Percentiles rank a stretch among this genome's conserved stretches.
These are phyloP conservation scores for Leptarthrus brevirostris DNA, from an alignment of 2,888 invertebrate species.

Conservation along the genomic window DNA sequence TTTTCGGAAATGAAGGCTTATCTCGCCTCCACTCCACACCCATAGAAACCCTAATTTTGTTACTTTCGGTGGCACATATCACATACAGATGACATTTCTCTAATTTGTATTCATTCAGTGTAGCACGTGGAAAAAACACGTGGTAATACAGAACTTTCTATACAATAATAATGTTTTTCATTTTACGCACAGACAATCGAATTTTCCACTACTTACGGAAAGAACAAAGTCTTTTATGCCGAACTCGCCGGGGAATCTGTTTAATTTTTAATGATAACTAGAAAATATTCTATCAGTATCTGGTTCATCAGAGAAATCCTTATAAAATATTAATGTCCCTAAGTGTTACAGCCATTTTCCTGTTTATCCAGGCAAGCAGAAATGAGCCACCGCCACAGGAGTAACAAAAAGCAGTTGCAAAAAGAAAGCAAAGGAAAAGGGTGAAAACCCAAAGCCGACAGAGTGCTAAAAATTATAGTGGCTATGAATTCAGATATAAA, in stretches of 20 bases:
- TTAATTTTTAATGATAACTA: slow-evolving; percentile 32
- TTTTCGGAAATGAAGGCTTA: too few species aligned
- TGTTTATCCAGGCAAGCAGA: background rate
- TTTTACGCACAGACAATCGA: too few species aligned
- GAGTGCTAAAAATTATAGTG: slow-evolving; percentile 31
- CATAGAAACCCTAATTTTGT: too few species aligned
- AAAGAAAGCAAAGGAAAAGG: slow-evolving; percentile 16
- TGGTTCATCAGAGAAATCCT: slow-evolving; percentile 14
- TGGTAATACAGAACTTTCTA: too few species aligned
- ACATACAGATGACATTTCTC: too few species aligned
- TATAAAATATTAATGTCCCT: slow-evolving; percentile 33
- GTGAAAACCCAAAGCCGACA: background rate
- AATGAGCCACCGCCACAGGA: background rate
- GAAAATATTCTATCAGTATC: slow-evolving; percentile 3
- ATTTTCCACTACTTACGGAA: too few species aligned
- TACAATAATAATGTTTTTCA: too few species aligned
- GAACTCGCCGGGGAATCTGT: background rate
- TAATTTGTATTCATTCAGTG: too few species aligned
- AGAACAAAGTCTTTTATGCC: slow-evolving; percentile 2
- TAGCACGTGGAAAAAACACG: too few species aligned
- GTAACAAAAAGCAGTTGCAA: slow-evolving; percentile 20
- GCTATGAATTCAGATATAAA: slow-evolving; percentile 39
- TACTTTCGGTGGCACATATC: too few species aligned
- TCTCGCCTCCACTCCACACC: too few species aligned
- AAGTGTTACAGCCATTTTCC: slow-evolving; percentile 34